Conservation (phyloP, 2,113 vertebrate genomes). For the Protobothrops mucrosquamatus region DNA sequence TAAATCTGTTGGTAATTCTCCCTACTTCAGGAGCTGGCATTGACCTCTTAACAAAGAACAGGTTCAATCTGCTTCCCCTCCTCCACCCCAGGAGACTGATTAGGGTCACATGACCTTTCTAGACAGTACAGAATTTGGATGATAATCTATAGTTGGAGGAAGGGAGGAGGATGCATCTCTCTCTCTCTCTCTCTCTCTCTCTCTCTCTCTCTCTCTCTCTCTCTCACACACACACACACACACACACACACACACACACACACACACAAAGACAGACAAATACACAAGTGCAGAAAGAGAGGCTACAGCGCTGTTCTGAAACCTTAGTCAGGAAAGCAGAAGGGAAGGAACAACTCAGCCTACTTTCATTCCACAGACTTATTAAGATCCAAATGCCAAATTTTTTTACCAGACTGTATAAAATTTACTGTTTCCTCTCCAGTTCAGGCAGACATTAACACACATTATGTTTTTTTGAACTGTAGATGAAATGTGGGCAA, state of each 20-base stretch:
- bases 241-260: background rate
- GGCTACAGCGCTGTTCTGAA: slow-evolving; percentile 52
- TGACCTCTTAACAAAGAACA: slow-evolving; percentile 91
- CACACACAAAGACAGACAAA: background rate
- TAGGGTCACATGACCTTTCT: slow-evolving; percentile 85
- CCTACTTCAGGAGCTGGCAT: slow-evolving; percentile 69
- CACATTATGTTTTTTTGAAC: slow-evolving; percentile 29
- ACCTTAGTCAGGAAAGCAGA: background rate
- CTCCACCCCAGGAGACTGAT: slow-evolving; percentile 73
- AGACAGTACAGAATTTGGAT: slow-evolving; percentile 75
- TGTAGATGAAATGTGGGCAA: slow-evolving; percentile 37
- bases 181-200: background rate
- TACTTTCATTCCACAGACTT: slow-evolving; percentile 41
- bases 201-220: background rate
- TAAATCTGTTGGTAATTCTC: slow-evolving; percentile 68
- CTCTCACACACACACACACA: no score
- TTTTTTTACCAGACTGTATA: slow-evolving; percentile 58
- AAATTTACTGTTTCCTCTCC: slow-evolving; percentile 62
- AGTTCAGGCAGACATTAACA: slow-evolving; percentile 52
- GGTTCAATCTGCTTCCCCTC: slow-evolving; percentile 77
- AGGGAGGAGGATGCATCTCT: slow-evolving; percentile 53
- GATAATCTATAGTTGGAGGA: slow-evolving; percentile 66
- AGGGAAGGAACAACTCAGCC: slow-evolving; percentile 13
- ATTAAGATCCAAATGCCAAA: slow-evolving; percentile 54
- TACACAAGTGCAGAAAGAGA: background rate